phyloP scores from a whole-genome alignment of 2,888 invertebrate genomes.

The Willowsia nigromaculata region DNA sequence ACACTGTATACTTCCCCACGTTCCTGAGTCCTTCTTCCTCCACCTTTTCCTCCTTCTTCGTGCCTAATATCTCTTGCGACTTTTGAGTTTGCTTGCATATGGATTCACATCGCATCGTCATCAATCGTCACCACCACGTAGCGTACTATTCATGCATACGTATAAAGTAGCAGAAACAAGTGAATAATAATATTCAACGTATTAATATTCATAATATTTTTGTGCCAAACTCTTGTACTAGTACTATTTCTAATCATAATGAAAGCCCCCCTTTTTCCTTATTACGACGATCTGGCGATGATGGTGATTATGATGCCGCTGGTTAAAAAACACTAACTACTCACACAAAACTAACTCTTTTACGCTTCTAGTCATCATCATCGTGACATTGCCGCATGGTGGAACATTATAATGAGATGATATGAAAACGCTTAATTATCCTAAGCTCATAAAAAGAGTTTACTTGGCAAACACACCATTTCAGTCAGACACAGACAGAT shows the following conservation, averaged over 20 bases:
- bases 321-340: slow-evolving; percentile 64
- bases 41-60: neutral
- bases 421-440: slow-evolving; percentile 73
- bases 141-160: neutral
- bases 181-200: neutral
- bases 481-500: neutral
- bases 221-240: neutral
- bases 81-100: neutral
- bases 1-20: neutral
- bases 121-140: neutral
- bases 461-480: slow-evolving; percentile 52
- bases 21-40: neutral
- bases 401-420: slow-evolving; percentile 76
- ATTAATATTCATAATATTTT: slow-evolving; percentile 2
- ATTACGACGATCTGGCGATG: neutral
- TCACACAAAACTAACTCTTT: slow-evolving; percentile 63
- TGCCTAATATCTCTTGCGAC: neutral
- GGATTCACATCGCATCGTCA: neutral
- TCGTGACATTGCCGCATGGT: slow-evolving; percentile 73
- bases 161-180: neutral
- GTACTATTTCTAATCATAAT: slow-evolving; percentile 35
- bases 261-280: slow-evolving; percentile 53
- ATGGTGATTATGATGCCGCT: slow-evolving; percentile 56
- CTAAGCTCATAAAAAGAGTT: slow-evolving; percentile 61
- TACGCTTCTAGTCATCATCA: slow-evolving; percentile 72